phyloP scores from a whole-genome alignment of 2,113 vertebrate species.

The Sebastes schlegelii region DNA sequence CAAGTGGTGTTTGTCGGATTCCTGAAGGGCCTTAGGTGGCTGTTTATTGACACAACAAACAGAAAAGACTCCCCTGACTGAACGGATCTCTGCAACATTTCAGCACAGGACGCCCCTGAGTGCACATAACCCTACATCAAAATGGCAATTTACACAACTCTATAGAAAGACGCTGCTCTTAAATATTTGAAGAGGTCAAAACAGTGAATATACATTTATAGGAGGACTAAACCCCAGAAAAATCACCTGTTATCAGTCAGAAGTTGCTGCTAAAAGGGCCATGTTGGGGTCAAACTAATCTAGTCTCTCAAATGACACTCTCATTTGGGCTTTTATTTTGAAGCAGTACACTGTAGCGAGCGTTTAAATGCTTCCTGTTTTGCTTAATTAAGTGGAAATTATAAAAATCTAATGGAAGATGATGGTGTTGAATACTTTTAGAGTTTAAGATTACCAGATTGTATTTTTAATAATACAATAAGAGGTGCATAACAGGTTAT shows the following conservation, averaged over 20 bases:
- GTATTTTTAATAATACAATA: too few species aligned
- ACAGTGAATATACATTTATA: constrained; percentile 18
- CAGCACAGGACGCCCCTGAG: constrained; percentile 46
- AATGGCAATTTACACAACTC: constrained; percentile 47
- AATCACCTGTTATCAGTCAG: neutral
- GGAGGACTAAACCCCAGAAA: neutral
- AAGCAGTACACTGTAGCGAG: neutral
- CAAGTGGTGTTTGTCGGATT: constrained; percentile 54
- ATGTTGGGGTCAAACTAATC: neutral
- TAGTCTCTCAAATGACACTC: neutral
- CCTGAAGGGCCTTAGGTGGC: constrained; percentile 63
- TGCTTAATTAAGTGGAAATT: neutral
- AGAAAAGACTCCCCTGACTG: constrained; percentile 53
- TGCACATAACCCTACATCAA: constrained; percentile 51
- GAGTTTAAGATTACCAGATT: too few species aligned
- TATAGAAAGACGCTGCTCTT: constrained; percentile 37
- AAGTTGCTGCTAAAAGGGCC: neutral
- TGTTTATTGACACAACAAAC: constrained; percentile 70
- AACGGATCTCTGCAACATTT: constrained; percentile 46
- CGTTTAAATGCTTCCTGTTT: neutral
- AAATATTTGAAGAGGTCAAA: constrained; percentile 70
- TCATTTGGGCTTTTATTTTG: neutral
- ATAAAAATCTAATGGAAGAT: too few species aligned
- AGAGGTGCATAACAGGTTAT: neutral
- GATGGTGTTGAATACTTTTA: too few species aligned